Conservation (phyloP, 1,140 invertebrate genomes). For the Drosophila murphyi region DNA sequence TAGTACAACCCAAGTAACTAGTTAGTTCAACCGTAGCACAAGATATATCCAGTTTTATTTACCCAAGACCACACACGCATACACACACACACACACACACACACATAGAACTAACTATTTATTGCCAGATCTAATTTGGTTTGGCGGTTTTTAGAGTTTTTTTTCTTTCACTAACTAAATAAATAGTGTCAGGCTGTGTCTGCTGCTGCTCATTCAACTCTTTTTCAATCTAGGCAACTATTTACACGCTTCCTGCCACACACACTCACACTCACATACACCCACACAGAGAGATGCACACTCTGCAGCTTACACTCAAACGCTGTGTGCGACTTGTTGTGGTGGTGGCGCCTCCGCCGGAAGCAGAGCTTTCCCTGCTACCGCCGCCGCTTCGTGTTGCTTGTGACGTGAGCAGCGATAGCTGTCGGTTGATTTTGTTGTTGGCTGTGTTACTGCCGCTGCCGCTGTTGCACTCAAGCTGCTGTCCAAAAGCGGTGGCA, state of each 20-base stretch:
- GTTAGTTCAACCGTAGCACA: slow-evolving; percentile 8
- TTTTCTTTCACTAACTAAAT: neutral
- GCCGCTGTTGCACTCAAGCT: slow-evolving; percentile 79
- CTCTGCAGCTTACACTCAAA: slow-evolving; percentile 75
- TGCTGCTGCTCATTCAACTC: neutral
- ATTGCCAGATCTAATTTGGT: slow-evolving; percentile 11
- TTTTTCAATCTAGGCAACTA: neutral
- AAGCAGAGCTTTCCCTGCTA: slow-evolving; percentile 50
- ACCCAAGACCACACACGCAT: neutral
- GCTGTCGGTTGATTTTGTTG: slow-evolving; percentile 78
- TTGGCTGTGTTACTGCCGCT: slow-evolving; percentile 51
- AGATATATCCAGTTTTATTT: neutral
- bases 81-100: slow-evolving; percentile 2
- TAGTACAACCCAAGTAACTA: neutral
- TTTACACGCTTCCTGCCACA: neutral
- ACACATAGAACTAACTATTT: neutral
- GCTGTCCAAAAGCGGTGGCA: slow-evolving; percentile 75
- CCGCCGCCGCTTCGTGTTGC: slow-evolving; percentile 46
- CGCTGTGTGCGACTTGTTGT: slow-evolving; percentile 71
- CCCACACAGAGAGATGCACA: slow-evolving; percentile 25
- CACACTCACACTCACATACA: slow-evolving; percentile 18
- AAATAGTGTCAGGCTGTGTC: slow-evolving; percentile 3
- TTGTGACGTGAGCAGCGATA: slow-evolving; percentile 73
- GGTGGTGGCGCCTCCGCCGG: slow-evolving; percentile 44
- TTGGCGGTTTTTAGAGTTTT: neutral